These are phyloP conservation scores for Chelidonichthys spinosus DNA, from an alignment of 2,797 vertebrate genomes.

Conservation along the genomic window DNA sequence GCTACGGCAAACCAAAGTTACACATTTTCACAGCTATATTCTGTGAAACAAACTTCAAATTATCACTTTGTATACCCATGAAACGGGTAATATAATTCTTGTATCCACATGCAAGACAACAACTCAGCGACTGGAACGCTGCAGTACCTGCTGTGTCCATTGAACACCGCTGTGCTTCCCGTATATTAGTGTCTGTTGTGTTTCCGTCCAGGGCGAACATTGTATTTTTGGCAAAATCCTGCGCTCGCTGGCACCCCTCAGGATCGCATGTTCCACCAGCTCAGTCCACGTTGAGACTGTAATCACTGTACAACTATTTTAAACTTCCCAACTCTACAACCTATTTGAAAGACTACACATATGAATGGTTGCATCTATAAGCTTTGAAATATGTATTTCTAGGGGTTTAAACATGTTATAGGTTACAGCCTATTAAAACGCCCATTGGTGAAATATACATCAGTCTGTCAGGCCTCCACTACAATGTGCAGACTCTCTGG, in stretches of 20 bases:
- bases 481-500: background rate
- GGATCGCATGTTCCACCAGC: background rate
- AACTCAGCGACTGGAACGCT: background rate
- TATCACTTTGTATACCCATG: no score
- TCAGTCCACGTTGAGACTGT: background rate
- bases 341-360: background rate
- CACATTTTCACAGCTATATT: background rate
- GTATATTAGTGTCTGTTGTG: background rate
- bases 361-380: background rate
- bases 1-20: background rate
- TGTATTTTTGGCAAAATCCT: constrained; percentile 5
- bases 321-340: background rate
- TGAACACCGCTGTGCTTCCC: background rate
- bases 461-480: constrained; percentile 1
- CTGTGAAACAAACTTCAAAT: background rate
- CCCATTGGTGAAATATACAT: background rate
- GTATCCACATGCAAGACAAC: background rate
- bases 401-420: background rate
- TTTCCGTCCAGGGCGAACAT: background rate
- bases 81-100: background rate
- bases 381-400: background rate
- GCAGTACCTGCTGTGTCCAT: background rate
- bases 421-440: background rate
- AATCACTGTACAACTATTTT: background rate
- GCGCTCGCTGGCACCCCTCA: background rate